Evolutionary conservation across 2,888 invertebrate species (phyloP).

Genomic region (Temnothorax rugatulus): DNA sequence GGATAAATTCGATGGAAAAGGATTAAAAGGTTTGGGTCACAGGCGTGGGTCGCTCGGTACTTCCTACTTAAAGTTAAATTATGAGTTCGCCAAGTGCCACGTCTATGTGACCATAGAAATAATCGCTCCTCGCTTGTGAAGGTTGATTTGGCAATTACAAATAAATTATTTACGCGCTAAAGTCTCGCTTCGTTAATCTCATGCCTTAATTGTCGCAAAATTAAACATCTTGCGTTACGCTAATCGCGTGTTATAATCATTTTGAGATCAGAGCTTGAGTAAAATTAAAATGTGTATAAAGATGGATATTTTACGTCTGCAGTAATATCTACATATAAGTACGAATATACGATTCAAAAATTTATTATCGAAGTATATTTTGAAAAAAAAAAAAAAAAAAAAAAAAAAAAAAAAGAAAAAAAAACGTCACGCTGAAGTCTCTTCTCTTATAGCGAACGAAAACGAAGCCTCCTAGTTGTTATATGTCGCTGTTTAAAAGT

Average conservation of each 20-base stretch:
- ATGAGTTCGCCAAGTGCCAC: conserved; percentile 50
- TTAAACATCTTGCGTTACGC: not conserved
- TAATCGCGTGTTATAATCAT: not conserved
- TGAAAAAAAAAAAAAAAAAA: not conserved
- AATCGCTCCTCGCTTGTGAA: conserved; percentile 43
- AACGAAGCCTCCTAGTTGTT: not conserved
- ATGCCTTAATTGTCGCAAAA: not conserved
- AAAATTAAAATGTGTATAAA: not conserved
- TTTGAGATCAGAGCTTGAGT: not conserved
- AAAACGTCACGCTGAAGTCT: not conserved
- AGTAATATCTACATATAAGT: not conserved
- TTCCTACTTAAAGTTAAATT: conserved; percentile 66
- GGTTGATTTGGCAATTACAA: conserved; percentile 23
- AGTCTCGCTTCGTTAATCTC: not conserved
- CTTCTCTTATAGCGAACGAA: not conserved
- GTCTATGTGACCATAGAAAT: conserved; percentile 42
- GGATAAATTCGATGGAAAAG: conserved; percentile 54
- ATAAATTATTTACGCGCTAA: conserved; percentile 26
- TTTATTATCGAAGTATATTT: not conserved
- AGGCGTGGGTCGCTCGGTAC: conserved; percentile 39
- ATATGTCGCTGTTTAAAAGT: not conserved
- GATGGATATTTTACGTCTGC: not conserved
- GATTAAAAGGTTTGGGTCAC: conserved; percentile 71
- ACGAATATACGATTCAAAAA: not conserved
- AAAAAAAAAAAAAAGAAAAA: not conserved